Percentiles rank a stretch among this genome's conserved stretches.
Conservation (phyloP, 2,113 vertebrate genomes). For the Labrus mixtus region DNA sequence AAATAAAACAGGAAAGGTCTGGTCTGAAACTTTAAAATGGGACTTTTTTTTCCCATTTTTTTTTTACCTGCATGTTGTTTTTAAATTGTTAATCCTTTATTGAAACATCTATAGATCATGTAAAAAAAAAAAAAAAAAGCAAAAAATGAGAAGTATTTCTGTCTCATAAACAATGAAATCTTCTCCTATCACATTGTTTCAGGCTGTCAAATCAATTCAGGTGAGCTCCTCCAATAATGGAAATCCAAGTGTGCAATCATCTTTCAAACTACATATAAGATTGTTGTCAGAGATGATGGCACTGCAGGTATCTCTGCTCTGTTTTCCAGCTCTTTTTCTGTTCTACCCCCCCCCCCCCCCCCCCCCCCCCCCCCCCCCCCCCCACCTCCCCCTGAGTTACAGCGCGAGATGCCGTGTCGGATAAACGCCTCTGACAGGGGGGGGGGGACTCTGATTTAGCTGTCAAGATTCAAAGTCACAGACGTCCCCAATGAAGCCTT, state of each 20-base stretch:
- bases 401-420: constrained; percentile 27
- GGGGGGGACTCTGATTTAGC: constrained; percentile 46
- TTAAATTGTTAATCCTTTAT: neutral
- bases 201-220: neutral
- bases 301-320: neutral
- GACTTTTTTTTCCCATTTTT: neutral
- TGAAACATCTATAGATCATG: neutral
- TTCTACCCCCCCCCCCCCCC: neutral
- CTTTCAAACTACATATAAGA: constrained; percentile 19
- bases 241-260: constrained; percentile 35
- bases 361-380: neutral
- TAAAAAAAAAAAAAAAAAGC: no score
- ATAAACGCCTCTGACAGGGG: constrained; percentile 59
- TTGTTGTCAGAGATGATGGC: constrained; percentile 19
- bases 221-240: constrained; percentile 1
- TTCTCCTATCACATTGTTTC: neutral
- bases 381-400: constrained; percentile 6
- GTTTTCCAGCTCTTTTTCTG: constrained; percentile 30
- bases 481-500: constrained; percentile 32
- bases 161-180: neutral
- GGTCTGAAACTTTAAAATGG: neutral
- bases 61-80: neutral
- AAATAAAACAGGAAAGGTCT: neutral
- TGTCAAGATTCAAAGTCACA: constrained; percentile 62
- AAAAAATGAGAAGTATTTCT: neutral